These are phyloP conservation scores for Amazona guildingii DNA, from an alignment of 2,113 vertebrate genomes.

Conservation along the genomic window DNA sequence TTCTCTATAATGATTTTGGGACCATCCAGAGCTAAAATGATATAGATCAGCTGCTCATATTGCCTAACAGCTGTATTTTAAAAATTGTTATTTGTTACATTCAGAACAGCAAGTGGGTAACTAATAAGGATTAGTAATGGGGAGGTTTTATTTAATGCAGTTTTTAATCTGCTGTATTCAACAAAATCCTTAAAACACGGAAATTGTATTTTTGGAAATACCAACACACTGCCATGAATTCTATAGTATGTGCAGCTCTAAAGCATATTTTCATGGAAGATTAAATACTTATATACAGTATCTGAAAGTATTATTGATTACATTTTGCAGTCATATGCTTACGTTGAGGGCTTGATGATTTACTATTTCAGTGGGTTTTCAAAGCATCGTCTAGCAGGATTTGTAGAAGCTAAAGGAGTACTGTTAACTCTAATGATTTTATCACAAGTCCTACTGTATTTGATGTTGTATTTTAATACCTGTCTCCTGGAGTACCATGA, in stretches of 20 bases:
- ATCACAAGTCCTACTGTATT: neutral
- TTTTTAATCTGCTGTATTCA: slow-evolving; percentile 69
- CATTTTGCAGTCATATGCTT: neutral
- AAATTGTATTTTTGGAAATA: slow-evolving; percentile 62
- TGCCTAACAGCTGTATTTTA: slow-evolving; percentile 32
- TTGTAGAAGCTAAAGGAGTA: neutral
- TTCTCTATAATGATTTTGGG: neutral
- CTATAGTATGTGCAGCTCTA: neutral
- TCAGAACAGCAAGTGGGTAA: slow-evolving; percentile 63
- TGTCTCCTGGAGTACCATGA: neutral
- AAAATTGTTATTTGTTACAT: slow-evolving; percentile 40
- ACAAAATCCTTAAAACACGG: slow-evolving; percentile 65
- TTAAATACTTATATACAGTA: slow-evolving; percentile 22
- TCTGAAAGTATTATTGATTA: slow-evolving; percentile 38
- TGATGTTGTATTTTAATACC: neutral
- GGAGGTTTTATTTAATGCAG: slow-evolving; percentile 65
- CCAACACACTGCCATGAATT: slow-evolving; percentile 7
- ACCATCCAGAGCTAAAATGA: neutral
- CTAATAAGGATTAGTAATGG: slow-evolving; percentile 69
- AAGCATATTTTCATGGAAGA: slow-evolving; percentile 48
- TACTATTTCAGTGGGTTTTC: slow-evolving; percentile 1
- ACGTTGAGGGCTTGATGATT: neutral
- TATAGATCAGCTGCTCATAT: neutral
- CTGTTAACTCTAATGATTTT: neutral
- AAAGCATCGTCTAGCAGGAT: neutral